phyloP scores from a whole-genome alignment of 2,888 invertebrate genomes.

The Mesorhabditis belari region DNA sequence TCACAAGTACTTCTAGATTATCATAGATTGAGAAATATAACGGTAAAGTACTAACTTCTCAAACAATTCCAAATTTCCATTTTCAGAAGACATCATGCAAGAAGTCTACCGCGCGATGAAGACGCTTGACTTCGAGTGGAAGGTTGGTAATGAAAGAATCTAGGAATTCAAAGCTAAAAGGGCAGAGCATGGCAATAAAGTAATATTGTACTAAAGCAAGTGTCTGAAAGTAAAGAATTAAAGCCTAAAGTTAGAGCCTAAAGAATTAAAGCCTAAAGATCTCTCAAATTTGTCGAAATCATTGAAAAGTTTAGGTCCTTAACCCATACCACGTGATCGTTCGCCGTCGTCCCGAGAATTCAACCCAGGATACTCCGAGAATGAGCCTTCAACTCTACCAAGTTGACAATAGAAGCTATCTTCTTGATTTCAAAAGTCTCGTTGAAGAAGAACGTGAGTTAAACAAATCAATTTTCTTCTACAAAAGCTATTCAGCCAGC shows the following conservation, averaged over 20 bases:
- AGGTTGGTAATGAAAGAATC: no score
- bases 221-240: no score
- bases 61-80: no score
- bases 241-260: no score
- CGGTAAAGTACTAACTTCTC: no score
- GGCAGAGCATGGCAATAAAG: no score
- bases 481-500: conserved; percentile 34
- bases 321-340: conserved; percentile 92
- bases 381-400: conserved; percentile 98
- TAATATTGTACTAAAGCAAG: no score
- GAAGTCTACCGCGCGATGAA: conserved; percentile 99
- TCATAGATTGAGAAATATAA: no score
- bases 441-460: conserved; percentile 52
- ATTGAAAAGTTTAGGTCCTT: conserved; percentile 69
- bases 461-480: not conserved
- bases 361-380: conserved; percentile 60
- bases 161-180: no score
- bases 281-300: no score
- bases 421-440: conserved; percentile 90
- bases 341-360: conserved; percentile 69
- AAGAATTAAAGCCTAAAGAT: no score
- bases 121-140: conserved; percentile 95
- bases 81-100: conserved; percentile 93
- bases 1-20: no score
- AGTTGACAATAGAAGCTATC: conserved; percentile 93